Conservation (phyloP, 2,888 invertebrate species). For the Trisateles emortualis region DNA sequence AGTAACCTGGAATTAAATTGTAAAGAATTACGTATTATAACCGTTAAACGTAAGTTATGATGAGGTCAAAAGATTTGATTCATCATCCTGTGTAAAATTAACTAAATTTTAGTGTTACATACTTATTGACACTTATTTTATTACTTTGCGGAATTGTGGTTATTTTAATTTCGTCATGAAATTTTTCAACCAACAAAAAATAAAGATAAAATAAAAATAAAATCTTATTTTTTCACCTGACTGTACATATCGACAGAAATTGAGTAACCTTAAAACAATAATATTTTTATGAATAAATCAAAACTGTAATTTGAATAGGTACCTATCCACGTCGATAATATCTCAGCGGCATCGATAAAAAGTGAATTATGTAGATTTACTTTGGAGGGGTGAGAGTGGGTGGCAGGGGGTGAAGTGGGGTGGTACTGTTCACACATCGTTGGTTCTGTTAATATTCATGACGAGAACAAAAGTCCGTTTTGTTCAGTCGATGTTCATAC, state of each 20-base stretch:
- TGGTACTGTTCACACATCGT: conserved; percentile 49
- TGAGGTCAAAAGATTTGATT: no score
- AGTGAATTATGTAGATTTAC: conserved; percentile 57
- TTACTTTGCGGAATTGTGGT: no score
- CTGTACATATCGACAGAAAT: conserved; percentile 9
- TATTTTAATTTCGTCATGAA: no score
- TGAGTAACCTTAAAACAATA: conserved; percentile 27
- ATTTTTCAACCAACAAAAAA: no score
- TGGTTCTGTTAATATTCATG: conserved; percentile 58
- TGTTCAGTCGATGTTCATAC: conserved; percentile 40
- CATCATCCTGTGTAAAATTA: no score
- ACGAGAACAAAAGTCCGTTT: conserved; percentile 44
- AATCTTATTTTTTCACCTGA: neutral
- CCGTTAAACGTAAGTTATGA: no score
- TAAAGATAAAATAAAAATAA: no score
- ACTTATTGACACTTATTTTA: no score
- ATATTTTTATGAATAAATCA: conserved; percentile 48
- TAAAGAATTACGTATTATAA: no score
- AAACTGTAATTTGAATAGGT: conserved; percentile 48
- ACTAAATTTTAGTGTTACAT: no score
- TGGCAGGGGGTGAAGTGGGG: conserved; percentile 4
- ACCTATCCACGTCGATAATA: conserved; percentile 51
- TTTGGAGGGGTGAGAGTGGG: conserved; percentile 20
- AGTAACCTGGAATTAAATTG: no score
- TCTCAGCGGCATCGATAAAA: conserved; percentile 47